phyloP scores from a whole-genome alignment of 2,113 vertebrate genomes.

The Actenoides lindsayi region DNA sequence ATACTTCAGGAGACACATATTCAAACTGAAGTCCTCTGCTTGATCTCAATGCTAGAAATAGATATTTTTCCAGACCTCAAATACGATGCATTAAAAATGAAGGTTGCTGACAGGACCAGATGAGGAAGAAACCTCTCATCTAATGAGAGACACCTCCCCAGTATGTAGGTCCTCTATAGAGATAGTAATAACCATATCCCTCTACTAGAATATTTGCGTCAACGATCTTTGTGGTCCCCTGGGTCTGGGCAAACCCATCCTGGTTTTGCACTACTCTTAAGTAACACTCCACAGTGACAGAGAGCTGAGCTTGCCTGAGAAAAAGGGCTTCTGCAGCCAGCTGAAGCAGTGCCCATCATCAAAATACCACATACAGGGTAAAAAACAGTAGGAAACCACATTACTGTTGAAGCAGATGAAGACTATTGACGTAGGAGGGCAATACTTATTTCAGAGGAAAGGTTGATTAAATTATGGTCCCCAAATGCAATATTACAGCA shows the following conservation, averaged over 20 bases:
- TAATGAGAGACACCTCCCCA: background rate
- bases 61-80: background rate
- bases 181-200: background rate
- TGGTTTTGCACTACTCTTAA: background rate
- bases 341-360: background rate
- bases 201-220: no score
- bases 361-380: background rate
- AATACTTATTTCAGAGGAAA: background rate
- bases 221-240: background rate
- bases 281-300: background rate
- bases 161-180: rapidly evolving
- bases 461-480: background rate
- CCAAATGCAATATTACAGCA: background rate
- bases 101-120: background rate
- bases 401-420: background rate
- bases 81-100: background rate
- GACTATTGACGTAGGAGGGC: background rate
- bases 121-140: background rate
- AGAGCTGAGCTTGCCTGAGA: background rate
- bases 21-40: background rate
- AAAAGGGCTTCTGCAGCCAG: background rate
- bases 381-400: background rate
- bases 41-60: background rate
- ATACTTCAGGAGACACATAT: background rate
- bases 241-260: background rate